A percentile compares a stretch with the other conserved stretches of the same genome.
phyloP scores from a whole-genome alignment of 2,113 vertebrate species.

The Laticauda laticaudata region DNA sequence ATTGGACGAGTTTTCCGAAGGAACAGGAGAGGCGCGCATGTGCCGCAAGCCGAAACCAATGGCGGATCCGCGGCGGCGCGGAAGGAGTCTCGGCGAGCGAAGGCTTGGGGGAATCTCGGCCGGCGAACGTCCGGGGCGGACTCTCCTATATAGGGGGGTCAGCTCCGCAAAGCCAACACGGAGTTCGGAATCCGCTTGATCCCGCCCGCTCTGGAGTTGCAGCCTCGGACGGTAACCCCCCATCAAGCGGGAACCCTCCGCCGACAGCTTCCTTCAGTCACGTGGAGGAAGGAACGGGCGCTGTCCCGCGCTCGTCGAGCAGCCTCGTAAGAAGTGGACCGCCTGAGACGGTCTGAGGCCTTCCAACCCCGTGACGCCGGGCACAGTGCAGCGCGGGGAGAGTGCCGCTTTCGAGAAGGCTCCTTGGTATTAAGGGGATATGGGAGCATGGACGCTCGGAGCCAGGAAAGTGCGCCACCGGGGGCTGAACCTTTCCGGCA shows the following conservation, averaged over 20 bases:
- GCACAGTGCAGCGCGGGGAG: background rate
- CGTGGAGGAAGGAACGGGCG: background rate
- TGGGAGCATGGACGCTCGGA: background rate
- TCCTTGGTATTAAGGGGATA: background rate
- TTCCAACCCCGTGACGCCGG: background rate
- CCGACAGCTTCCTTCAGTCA: too few species aligned
- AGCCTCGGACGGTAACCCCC: background rate
- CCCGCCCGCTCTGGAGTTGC: background rate
- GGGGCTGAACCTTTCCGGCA: background rate
- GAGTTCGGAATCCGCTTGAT: background rate
- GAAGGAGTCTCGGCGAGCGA: rapidly evolving
- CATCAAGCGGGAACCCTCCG: too few species aligned
- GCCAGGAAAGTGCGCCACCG: background rate
- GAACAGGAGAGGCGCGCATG: background rate
- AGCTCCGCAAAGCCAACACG: background rate
- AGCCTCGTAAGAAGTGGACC: background rate
- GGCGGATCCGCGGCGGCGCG: rapidly evolving
- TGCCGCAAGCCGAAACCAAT: rapidly evolving
- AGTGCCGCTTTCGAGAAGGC: background rate
- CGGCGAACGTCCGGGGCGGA: background rate
- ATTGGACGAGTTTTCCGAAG: slow-evolving; percentile 70
- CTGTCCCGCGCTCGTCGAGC: background rate
- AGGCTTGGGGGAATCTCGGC: background rate
- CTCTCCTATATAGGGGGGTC: background rate
- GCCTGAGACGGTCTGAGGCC: background rate